Percentiles rank a stretch among this genome's conserved stretches.
Evolutionary conservation across 2,888 invertebrate species (phyloP).

Genomic region (Chironomus riparius): DNA sequence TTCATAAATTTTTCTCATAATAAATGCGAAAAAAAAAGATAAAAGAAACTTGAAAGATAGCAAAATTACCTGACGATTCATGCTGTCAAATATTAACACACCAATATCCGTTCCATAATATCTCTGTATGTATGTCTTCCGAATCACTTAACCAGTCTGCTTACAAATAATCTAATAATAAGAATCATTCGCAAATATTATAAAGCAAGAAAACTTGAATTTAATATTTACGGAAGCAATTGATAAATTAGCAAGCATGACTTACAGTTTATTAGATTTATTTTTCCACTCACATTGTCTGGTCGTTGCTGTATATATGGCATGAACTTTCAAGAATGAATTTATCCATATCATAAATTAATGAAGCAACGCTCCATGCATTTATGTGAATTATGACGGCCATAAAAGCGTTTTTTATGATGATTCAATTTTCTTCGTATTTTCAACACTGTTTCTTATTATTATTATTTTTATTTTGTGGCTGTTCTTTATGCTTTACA

Average conservation of each 20-base stretch:
- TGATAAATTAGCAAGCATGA: background rate
- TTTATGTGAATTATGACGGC: background rate
- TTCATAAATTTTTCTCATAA: too few relatives aligned
- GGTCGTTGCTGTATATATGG: background rate
- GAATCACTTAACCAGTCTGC: slow-evolving; percentile 12
- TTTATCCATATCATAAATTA: background rate
- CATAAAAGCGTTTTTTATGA: background rate
- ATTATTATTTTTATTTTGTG: too few relatives aligned
- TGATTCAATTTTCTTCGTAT: too few relatives aligned
- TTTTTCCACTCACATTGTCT: background rate
- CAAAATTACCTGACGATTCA: slow-evolving; percentile 11
- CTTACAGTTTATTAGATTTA: background rate
- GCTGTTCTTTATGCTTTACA: too few relatives aligned
- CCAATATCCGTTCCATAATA: slow-evolving; percentile 13
- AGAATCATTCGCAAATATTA: background rate
- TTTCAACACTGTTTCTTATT: too few relatives aligned
- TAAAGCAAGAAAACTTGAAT: background rate
- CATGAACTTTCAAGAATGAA: background rate
- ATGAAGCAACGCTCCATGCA: background rate
- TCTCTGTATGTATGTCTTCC: background rate
- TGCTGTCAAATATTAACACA: background rate
- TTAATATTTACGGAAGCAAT: background rate
- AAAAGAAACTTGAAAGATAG: background rate
- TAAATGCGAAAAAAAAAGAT: too few relatives aligned
- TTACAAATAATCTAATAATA: background rate